Base-by-base conservation (phyloP, 2,888 invertebrate species). In the Brenthis hecate region DNA sequence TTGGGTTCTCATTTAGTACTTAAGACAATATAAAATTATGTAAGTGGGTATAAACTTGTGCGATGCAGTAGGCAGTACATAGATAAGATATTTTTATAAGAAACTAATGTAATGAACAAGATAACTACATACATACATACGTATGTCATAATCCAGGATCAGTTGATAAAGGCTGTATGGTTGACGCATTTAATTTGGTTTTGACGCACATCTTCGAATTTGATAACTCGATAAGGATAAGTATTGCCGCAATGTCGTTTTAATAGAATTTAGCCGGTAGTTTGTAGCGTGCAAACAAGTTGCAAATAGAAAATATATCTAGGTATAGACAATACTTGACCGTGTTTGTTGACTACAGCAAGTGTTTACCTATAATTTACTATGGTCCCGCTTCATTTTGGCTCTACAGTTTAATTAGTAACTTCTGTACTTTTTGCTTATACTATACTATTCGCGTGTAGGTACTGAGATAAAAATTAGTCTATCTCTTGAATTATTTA, bases 181-280 rank as follows among this genome's bases (percentile, higher is more conserved):
- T 75, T 87, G 87, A 87, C 87, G 87, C 83, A 86, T 76, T 74
- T 71, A 71, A 71, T 64, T 69, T 73, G 77, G 54, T 72, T 78
- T 82, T 87, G 87, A 86, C 87, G 87, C 85, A 87, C 79, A 76
- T 78, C 80, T 81, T 81, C 74, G 70, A 74, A 74, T 69, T 77
- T 78, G 84, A 84, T 85, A 81, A 78, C 70, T 74, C 73, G 76
- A 79, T 82, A 81, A 78, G 76, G 80, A 82, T 84, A 79, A 72
- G 66, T 67, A 56, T 23, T 73, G 64, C 70, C 73, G 74, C 74
- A 73, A 63, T 72, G 69, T 54, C 62, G 68, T 66, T 56, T 56
- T 56, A 65, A 47, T 60, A 28, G 13, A 66, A 55, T 48, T 60
- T 55, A 32, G 53, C 19, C 16, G 43, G 19, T 6, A 28, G 3